Evolutionary conservation across 2,113 vertebrate genomes (phyloP), one percentile per base, ranked within the genome.

Genomic region (human (Homo sapiens)): DNA sequence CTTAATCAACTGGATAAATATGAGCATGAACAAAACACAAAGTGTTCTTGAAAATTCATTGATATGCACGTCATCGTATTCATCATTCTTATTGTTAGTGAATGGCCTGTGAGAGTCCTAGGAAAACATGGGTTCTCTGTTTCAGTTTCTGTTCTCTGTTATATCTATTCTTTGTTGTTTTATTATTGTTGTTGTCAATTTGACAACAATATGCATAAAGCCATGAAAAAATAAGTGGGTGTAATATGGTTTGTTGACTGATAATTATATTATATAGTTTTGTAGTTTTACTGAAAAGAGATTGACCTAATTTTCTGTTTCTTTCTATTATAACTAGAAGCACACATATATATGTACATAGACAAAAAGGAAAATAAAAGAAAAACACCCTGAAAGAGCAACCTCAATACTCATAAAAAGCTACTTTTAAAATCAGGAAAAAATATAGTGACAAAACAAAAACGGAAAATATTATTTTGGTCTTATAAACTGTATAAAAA

Each of bases 1-100:
- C 48, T 96, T 98, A 98, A 98, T 98, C 97, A 98, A 94, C 85
- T 95, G 96, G 96, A 97, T 98, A 98, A 98, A 98, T 96, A 80
- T 73, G 97, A 98, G 94, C 92, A 70, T 80, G 97, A 98, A 91
- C 93, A 98, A 93, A 96, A 98, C 8, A 6, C 52, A 30, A 95
- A 94, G 55, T 98, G 96, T 95, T 98, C 25, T 96, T 97, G 97
- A 92, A 87, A 94, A 97, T 59, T 97, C 90, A 95, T 97, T 98
- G 66, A 10, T 97, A 97, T 97, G 97, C 93, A 86, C 66, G 70
- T 93, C 97, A 89, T 98, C 96, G 38, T 96, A 95, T 94, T 97
- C 92, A 98, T 98, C 98, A 97, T 86, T 75, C 59, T 90, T 85
- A 95, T 75, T 97, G 90, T 97, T 90, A 61, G 95, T 87, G 66